Evolutionary conservation across 2,888 invertebrate species (phyloP).

Genomic region (Cryptocephalus moraei): DNA sequence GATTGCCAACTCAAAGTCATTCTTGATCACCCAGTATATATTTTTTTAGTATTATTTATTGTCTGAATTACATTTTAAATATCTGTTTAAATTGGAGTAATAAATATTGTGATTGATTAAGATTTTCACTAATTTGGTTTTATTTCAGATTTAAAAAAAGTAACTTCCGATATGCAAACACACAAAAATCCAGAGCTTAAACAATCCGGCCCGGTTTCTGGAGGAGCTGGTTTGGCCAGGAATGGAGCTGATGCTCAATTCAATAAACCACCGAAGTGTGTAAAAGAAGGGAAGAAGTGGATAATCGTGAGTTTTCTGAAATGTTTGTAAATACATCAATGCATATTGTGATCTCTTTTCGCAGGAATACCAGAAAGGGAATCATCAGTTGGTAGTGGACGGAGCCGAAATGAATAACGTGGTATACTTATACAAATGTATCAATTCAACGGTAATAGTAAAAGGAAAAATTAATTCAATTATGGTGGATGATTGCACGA

Average conservation of each 20-base stretch:
- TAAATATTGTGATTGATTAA: too few relatives aligned
- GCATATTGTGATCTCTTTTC: conserved; percentile 11
- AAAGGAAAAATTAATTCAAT: conserved; percentile 94
- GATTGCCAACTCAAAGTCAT: too few relatives aligned
- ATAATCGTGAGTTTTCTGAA: conserved; percentile 52
- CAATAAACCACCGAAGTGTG: conserved; percentile 75
- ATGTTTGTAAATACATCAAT: too few relatives aligned
- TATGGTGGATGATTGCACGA: conserved; percentile 91
- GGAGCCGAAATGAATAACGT: conserved; percentile 95
- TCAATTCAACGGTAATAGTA: conserved; percentile 75
- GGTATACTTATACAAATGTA: conserved; percentile 92
- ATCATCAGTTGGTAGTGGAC: conserved; percentile 68
- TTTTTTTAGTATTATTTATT: too few relatives aligned
- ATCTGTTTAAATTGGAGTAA: too few relatives aligned
- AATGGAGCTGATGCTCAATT: conserved; percentile 34
- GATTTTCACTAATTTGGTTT: too few relatives aligned
- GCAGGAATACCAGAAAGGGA: conserved; percentile 85
- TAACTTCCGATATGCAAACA: conserved; percentile 95
- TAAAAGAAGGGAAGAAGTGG: conserved; percentile 95
- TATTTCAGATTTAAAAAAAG: conserved; percentile 66
- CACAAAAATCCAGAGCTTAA: conserved; percentile 94
- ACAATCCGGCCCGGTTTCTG: conserved; percentile 63
- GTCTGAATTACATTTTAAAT: too few relatives aligned
- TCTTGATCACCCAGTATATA: too few relatives aligned
- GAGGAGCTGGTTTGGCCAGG: conserved; percentile 46